Percentiles rank a stretch among this genome's conserved stretches.
Evolutionary conservation across 2,113 vertebrate genomes (phyloP).

Genomic region (Acanthochromis polyacanthus): DNA sequence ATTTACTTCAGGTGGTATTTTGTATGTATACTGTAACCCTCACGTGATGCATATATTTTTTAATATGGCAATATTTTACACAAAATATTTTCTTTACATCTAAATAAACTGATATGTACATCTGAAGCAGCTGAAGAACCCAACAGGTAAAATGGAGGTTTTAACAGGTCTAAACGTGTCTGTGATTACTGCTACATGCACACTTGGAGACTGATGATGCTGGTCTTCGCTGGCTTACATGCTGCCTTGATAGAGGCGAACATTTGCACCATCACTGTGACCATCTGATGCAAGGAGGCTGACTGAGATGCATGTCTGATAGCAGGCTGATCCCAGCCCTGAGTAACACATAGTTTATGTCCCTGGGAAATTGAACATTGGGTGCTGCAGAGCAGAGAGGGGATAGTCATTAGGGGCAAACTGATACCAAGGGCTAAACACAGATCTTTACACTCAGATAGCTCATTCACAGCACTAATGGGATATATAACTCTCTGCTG

Average conservation of each 20-base stretch:
- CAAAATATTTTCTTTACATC: neutral
- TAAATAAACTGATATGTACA: neutral
- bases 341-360: conserved; percentile 65
- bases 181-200: conserved; percentile 32
- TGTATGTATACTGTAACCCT: neutral
- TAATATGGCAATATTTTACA: neutral
- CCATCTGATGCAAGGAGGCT: conserved; percentile 53
- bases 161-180: conserved; percentile 19
- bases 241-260: conserved; percentile 32
- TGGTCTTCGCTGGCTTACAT: conserved; percentile 32
- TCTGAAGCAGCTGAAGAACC: conserved; percentile 13
- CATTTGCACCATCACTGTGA: conserved; percentile 56
- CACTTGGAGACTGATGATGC: conserved; percentile 46
- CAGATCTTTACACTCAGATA: conserved; percentile 64
- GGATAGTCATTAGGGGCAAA: conserved; percentile 65
- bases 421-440: conserved; percentile 65
- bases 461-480: conserved; percentile 60
- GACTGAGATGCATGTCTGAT: conserved; percentile 65
- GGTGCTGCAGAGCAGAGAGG: conserved; percentile 31
- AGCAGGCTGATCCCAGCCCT: conserved; percentile 49
- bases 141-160: conserved; percentile 11
- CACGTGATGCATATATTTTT: neutral
- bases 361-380: conserved; percentile 66
- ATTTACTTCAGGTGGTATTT: conserved; percentile 1
- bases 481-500: conserved; percentile 46